A percentile compares a stretch with the other conserved stretches of the same genome.
Evolutionary conservation across 2,797 vertebrate genomes (phyloP).

Genomic region (Rousettus madagascariensis): DNA sequence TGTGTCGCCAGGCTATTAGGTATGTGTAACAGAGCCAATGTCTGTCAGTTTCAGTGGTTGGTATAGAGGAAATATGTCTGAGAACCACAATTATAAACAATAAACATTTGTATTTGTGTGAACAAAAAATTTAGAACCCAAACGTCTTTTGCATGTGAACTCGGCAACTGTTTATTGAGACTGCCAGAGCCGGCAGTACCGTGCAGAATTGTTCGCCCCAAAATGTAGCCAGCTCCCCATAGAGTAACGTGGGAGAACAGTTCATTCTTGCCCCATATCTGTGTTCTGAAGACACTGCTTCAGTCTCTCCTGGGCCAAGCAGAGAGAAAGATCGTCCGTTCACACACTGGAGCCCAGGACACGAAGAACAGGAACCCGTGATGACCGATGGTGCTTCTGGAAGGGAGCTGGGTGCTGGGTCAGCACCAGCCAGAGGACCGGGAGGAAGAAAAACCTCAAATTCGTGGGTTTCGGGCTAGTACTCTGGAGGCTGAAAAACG

Average conservation of each 20-base stretch:
- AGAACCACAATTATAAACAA: neutral
- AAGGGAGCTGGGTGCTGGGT: too few relatives aligned
- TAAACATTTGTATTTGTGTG: neutral
- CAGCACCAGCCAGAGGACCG: neutral
- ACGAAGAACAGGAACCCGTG: neutral
- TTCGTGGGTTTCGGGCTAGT: neutral
- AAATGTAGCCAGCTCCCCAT: neutral
- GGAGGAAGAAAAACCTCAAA: neutral
- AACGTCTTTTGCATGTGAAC: neutral
- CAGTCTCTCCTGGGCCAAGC: neutral
- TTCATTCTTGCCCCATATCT: neutral
- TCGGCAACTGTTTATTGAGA: neutral
- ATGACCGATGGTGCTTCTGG: neutral
- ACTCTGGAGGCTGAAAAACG: neutral
- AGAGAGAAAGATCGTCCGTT: neutral
- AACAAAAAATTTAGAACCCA: neutral
- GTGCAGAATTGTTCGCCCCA: rapidly evolving
- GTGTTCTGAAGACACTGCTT: neutral
- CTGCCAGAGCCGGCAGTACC: too few relatives aligned
- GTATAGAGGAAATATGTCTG: neutral
- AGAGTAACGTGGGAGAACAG: neutral
- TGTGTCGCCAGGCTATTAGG: neutral
- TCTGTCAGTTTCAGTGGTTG: neutral
- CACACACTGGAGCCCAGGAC: neutral
- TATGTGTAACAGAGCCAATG: neutral